Conservation (phyloP, 1,140 invertebrate species). For the Epicauta chinensis region DNA sequence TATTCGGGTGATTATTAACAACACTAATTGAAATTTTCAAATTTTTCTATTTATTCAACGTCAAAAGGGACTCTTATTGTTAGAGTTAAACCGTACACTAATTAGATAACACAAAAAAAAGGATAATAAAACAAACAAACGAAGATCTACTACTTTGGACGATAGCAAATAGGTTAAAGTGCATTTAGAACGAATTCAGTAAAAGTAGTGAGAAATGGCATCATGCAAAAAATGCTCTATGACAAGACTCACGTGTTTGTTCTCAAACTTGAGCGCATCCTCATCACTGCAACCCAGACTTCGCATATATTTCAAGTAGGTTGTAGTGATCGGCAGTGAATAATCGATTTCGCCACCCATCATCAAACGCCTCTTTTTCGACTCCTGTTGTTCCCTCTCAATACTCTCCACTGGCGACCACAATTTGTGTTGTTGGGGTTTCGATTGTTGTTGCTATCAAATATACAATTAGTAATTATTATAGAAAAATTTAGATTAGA, state of each 20-base stretch:
- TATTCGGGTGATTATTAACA: no score
- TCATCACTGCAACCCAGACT: constrained; percentile 55
- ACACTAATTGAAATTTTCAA: no score
- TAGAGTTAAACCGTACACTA: no score
- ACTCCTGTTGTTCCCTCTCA: constrained; percentile 37
- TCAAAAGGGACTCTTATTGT: no score
- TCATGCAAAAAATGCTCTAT: constrained; percentile 38
- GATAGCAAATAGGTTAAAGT: constrained; percentile 2
- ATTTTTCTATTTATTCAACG: no score
- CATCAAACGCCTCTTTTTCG: constrained; percentile 18
- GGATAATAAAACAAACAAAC: no score
- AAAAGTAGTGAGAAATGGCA: constrained; percentile 26
- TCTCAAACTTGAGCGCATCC: constrained; percentile 55
- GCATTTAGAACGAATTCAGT: constrained; percentile 10
- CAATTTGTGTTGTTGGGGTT: constrained; percentile 34
- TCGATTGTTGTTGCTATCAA: neutral
- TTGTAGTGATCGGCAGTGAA: constrained; percentile 77
- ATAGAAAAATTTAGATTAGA: no score
- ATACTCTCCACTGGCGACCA: constrained; percentile 46
- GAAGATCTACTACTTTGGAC: no score
- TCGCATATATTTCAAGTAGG: constrained; percentile 75
- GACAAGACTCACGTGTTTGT: constrained; percentile 39
- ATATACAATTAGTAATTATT: no score
- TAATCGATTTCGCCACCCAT: constrained; percentile 60
- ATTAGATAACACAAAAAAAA: no score